phyloP scores from a whole-genome alignment of 2,797 vertebrate genomes.

The Scomberomorus guttatus region DNA sequence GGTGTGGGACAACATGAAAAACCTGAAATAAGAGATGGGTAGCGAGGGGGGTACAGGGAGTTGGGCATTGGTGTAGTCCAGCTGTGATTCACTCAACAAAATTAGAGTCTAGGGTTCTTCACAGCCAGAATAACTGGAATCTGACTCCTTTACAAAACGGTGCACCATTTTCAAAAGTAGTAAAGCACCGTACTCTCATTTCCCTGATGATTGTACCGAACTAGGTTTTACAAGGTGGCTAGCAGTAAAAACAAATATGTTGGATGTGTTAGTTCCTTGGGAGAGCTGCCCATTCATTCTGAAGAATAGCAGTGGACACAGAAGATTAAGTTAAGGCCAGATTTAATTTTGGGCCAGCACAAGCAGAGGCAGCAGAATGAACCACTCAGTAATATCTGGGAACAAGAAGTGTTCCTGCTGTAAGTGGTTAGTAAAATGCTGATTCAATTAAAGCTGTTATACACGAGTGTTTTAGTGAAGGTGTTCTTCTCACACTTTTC shows the following conservation, averaged over 20 bases:
- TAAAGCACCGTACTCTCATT: slow-evolving; percentile 40
- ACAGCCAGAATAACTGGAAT: slow-evolving; percentile 53
- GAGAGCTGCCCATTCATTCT: slow-evolving; percentile 32
- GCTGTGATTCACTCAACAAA: slow-evolving; percentile 65
- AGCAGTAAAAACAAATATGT: slow-evolving; percentile 49
- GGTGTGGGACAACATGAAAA: slow-evolving; percentile 74
- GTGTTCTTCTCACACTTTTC: neutral
- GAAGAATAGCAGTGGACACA: slow-evolving; percentile 28
- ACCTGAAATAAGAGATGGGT: slow-evolving; percentile 73
- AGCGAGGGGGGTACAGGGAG: slow-evolving; percentile 8
- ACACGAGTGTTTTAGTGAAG: neutral
- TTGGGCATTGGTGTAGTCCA: slow-evolving; percentile 47
- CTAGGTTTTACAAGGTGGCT: slow-evolving; percentile 29
- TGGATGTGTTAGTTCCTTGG: slow-evolving; percentile 33
- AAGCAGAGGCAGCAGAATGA: slow-evolving; percentile 30
- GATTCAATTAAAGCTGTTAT: slow-evolving; percentile 11
- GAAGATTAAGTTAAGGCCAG: slow-evolving; percentile 29
- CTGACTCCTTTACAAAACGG: slow-evolving; percentile 49
- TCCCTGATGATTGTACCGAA: slow-evolving; percentile 12
- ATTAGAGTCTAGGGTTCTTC: slow-evolving; percentile 52
- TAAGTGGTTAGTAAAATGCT: slow-evolving; percentile 13
- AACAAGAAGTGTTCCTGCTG: slow-evolving; percentile 10
- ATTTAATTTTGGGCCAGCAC: slow-evolving; percentile 40
- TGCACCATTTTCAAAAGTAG: slow-evolving; percentile 23
- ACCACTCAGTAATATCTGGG: slow-evolving; percentile 16